Evolutionary conservation across 2,113 vertebrate genomes (phyloP).

Genomic region (Carollia perspicillata): DNA sequence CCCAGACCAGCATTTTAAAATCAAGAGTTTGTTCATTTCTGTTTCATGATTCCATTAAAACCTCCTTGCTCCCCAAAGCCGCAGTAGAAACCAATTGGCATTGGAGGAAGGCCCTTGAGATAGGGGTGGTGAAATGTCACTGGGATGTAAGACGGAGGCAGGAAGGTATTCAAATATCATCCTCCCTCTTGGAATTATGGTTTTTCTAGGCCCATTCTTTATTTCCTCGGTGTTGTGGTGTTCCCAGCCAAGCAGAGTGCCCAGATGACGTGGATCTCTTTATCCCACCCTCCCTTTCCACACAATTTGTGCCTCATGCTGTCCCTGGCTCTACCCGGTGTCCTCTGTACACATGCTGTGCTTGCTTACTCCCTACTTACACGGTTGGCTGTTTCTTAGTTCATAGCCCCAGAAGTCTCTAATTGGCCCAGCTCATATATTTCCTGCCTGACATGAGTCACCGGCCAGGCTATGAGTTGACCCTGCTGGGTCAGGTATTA

Average conservation of each 20-base stretch:
- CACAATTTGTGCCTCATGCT: not conserved
- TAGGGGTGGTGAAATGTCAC: not conserved
- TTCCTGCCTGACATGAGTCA: not conserved
- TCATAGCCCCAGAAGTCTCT: not conserved
- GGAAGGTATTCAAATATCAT: not conserved
- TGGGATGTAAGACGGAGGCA: rapidly evolving
- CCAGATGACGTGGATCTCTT: not conserved
- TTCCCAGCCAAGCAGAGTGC: not conserved
- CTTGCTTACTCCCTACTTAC: not conserved
- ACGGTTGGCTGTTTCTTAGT: not conserved
- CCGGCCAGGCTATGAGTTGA: not conserved
- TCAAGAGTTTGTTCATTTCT: not conserved
- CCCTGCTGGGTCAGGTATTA: not conserved
- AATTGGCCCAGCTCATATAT: not conserved
- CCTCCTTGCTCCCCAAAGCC: not conserved
- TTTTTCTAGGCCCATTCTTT: not conserved
- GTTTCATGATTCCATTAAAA: not conserved
- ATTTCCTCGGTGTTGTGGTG: rapidly evolving
- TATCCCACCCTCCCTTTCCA: not conserved
- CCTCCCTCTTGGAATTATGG: not conserved
- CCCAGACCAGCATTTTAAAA: not conserved
- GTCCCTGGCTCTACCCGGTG: not conserved
- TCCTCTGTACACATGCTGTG: not conserved
- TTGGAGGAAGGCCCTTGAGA: not conserved
- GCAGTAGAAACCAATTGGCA: not conserved